A percentile compares a stretch with the other conserved stretches of the same genome.
phyloP scores from a whole-genome alignment of 1,140 invertebrate genomes.

The Helicorthomorpha holstii region DNA sequence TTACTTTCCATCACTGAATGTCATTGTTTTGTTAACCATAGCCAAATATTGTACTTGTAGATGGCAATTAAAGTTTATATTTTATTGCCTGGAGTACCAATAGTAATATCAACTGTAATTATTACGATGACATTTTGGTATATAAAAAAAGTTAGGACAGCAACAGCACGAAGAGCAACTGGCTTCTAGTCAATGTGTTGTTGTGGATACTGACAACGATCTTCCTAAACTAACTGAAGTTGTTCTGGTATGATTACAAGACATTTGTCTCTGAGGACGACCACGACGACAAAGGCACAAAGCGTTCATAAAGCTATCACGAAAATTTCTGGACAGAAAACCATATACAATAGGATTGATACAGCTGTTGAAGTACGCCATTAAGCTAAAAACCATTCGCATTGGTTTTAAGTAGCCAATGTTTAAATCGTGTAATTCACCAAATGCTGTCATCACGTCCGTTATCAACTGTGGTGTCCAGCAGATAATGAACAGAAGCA shows the following conservation, averaged over 20 bases:
- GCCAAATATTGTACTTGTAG: too few species aligned
- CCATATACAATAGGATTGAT: slow-evolving; percentile 62
- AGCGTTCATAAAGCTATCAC: slow-evolving; percentile 39
- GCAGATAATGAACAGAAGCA: slow-evolving; percentile 46
- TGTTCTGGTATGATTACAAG: slow-evolving; percentile 21
- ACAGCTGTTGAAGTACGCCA: slow-evolving; percentile 55
- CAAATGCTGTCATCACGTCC: slow-evolving; percentile 44
- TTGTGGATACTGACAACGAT: slow-evolving; percentile 9
- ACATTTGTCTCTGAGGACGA: slow-evolving; percentile 12
- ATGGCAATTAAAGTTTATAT: too few species aligned
- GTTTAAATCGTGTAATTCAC: slow-evolving; percentile 31
- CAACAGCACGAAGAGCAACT: too few species aligned
- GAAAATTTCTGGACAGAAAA: slow-evolving; percentile 62
- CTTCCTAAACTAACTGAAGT: slow-evolving; percentile 20
- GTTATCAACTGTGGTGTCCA: slow-evolving; percentile 47
- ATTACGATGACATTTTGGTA: too few species aligned
- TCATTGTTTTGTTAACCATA: too few species aligned
- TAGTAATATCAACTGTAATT: too few species aligned
- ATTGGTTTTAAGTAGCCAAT: slow-evolving; percentile 39
- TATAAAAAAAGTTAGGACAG: too few species aligned
- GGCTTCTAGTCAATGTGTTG: background rate
- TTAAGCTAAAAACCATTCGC: slow-evolving; percentile 39
- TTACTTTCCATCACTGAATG: too few species aligned
- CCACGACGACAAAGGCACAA: slow-evolving; percentile 22
- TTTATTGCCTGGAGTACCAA: too few species aligned